Evolutionary conservation across 2,888 invertebrate species (phyloP).

Genomic region (Thumatha senex): DNA sequence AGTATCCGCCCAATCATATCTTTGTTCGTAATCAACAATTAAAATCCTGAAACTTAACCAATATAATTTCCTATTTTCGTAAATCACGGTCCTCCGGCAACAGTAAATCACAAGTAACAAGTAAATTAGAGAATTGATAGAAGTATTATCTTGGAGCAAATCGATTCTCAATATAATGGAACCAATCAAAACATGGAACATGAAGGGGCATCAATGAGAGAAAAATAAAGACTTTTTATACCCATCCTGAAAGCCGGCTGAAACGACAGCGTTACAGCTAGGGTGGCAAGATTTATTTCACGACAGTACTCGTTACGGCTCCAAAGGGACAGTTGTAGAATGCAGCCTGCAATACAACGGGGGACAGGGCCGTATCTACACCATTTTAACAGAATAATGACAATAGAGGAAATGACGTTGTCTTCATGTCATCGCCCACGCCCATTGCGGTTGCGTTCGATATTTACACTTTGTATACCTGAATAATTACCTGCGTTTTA

Average conservation of each 20-base stretch:
- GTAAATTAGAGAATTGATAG: constrained; percentile 21
- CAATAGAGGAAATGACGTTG: constrained; percentile 2
- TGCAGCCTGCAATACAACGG: constrained; percentile 65
- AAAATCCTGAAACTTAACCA: constrained; percentile 37
- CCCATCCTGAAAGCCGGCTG: constrained; percentile 69
- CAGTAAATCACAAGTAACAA: constrained; percentile 31
- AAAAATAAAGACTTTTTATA: constrained; percentile 78
- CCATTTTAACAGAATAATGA: constrained; percentile 16
- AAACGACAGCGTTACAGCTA: constrained; percentile 53
- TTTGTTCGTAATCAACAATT: constrained; percentile 34
- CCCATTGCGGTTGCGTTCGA: too few species aligned
- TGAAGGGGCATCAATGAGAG: constrained; percentile 69
- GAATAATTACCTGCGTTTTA: too few species aligned
- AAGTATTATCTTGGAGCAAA: constrained; percentile 35
- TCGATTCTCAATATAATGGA: constrained; percentile 59
- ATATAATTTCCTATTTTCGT: constrained; percentile 39
- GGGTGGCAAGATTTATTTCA: constrained; percentile 81
- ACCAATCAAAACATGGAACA: constrained; percentile 65
- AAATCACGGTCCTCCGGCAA: constrained; percentile 27
- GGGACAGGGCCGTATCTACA: constrained; percentile 34
- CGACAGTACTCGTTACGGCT: constrained; percentile 75
- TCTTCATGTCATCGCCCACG: not conserved
- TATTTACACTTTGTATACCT: too few species aligned
- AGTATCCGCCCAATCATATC: constrained; percentile 24
- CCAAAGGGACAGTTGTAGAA: constrained; percentile 70